Base-by-base conservation (phyloP, 2,113 vertebrate genomes). In the Protomyctophum bolini region DNA sequence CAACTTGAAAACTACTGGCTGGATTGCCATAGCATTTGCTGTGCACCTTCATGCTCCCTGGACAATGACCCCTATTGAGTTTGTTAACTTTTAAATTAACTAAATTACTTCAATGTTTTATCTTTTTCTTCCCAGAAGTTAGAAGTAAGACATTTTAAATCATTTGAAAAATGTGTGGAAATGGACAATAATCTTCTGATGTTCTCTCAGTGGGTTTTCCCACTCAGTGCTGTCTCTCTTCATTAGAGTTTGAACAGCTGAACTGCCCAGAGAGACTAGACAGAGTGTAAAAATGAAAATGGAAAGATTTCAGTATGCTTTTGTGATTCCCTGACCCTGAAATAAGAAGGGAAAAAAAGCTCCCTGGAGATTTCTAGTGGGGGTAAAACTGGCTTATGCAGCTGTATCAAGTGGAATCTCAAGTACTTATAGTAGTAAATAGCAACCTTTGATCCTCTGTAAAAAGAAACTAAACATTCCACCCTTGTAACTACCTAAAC, bases 331-430 rank as follows among this genome's bases (percentile, higher is more conserved):
- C 62, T 66, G 49, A 75, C 8, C 60, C 62, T 66, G 49, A 75
- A 58, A 70, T 33, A 55, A 66, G 33, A 41, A 41, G 33, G 5
- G 5, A 62, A 62, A 49, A 70, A 61, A 9, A 12, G 29, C 10
- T 64, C 75, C 73, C 71, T 1, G 3, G 49, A 77, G 78, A 70
- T 6, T 11, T 64, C 72, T 29, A 55, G 15, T 66, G 72, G 75
- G 75, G 68, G 47, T n/a, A 49, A 21, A 75, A 51, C 14, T 6
- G 57, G 82, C 67, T 60, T 69, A 70, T 82, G 70, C 80, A 86
- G 76, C 79, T 83, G 51, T 68, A 63, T 65, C 73, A 74, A 8
- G 33, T 10, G 71, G 63, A 76, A 67, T 80, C 73, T 73, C 68
- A 48, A 41, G 33, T 41, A 41, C 33, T 41, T 41, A 3, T 41